Evolutionary conservation across 2,113 vertebrate species (phyloP).

Genomic region (Pleuronectes platessa): DNA sequence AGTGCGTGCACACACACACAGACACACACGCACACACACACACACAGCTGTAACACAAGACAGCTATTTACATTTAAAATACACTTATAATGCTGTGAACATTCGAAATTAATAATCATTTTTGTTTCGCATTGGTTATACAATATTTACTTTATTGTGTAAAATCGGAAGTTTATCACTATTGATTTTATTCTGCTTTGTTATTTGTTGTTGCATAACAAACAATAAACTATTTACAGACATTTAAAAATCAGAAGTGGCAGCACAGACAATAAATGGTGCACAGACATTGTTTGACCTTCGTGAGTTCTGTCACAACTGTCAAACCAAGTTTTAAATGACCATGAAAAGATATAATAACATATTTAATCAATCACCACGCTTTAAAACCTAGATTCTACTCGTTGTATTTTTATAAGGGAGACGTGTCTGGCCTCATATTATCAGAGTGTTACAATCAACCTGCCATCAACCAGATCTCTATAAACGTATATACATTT

Average conservation of each 20-base stretch:
- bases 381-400: not conserved
- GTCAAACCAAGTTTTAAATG: conserved; percentile 8
- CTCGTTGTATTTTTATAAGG: not conserved
- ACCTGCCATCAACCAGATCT: too few relatives aligned
- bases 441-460: too few relatives aligned
- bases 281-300: conserved; percentile 4
- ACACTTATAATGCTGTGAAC: too few relatives aligned
- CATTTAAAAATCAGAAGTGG: conserved; percentile 20
- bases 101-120: too few relatives aligned
- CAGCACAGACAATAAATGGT: conserved; percentile 22
- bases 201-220: not conserved
- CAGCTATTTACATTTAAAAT: not conserved
- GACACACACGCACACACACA: too few relatives aligned
- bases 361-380: conserved; percentile 16
- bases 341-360: conserved; percentile 6
- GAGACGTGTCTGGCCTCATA: too few relatives aligned
- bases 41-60: too few relatives aligned
- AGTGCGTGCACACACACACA: too few relatives aligned
- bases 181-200: not conserved
- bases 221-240: not conserved
- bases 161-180: not conserved
- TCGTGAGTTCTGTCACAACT: conserved; percentile 33
- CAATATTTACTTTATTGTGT: too few relatives aligned
- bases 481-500: too few relatives aligned
- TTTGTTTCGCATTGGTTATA: too few relatives aligned